Evolutionary conservation across 2,113 vertebrate genomes (phyloP).

Genomic region (Brachypteracias leptosomus): DNA sequence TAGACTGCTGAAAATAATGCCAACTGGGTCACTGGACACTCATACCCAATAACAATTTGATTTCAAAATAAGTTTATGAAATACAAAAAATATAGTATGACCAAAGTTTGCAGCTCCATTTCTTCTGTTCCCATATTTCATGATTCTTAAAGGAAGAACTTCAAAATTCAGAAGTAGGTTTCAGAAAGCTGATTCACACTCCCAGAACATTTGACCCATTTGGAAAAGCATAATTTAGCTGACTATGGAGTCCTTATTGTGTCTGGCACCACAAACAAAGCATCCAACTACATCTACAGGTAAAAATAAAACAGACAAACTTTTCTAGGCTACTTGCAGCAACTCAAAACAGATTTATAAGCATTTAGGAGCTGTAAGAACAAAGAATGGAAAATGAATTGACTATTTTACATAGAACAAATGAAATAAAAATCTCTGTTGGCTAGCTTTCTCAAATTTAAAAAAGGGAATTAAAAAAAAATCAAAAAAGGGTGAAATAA

Average conservation of each 20-base stretch:
- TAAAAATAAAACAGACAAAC: not conserved
- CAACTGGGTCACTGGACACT: not conserved
- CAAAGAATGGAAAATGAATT: constrained; percentile 23
- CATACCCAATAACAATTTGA: not conserved
- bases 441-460: constrained; percentile 11
- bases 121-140: not conserved
- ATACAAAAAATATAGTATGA: not conserved
- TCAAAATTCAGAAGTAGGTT: not conserved
- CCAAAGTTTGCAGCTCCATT: not conserved
- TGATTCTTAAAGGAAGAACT: not conserved
- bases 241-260: not conserved
- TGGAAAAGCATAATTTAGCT: not conserved
- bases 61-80: not conserved
- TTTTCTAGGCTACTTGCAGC: not conserved
- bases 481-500: constrained; percentile 50
- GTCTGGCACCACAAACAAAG: not conserved
- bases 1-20: not conserved
- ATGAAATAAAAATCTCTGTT: constrained; percentile 39
- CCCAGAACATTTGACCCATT: not conserved
- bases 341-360: not conserved
- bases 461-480: not conserved
- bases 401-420: constrained; percentile 36
- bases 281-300: not conserved
- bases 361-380: not conserved
- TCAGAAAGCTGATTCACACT: not conserved